A percentile compares a stretch with the other conserved stretches of the same genome.
phyloP scores from a whole-genome alignment of 2,113 vertebrate genomes.

The Hyperoodon ampullatus region DNA sequence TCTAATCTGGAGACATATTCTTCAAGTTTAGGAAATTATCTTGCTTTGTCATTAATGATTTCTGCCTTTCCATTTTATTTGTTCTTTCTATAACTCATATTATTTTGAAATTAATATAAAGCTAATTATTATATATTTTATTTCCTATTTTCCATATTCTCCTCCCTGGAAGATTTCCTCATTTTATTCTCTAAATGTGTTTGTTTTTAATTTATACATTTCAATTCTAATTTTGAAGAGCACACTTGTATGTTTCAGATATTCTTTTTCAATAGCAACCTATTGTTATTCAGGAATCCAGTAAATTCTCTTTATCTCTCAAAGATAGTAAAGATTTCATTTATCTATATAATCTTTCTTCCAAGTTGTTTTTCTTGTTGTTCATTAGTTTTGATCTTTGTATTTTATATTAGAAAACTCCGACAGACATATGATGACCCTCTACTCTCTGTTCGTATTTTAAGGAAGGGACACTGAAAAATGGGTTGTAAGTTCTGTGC shows the following conservation, averaged over 20 bases:
- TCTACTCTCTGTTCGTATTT: not conserved
- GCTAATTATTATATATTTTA: not conserved
- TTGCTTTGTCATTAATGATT: not conserved
- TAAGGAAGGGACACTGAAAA: not conserved
- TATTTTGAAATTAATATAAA: not conserved
- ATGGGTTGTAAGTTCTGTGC: not conserved
- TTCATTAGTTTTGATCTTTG: not conserved
- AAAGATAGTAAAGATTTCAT: not conserved
- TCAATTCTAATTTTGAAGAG: not conserved
- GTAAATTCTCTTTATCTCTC: not conserved
- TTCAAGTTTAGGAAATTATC: not conserved
- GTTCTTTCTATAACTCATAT: not conserved
- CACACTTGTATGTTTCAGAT: not conserved
- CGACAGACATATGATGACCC: not conserved
- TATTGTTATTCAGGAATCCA: not conserved
- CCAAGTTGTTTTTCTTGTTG: not conserved
- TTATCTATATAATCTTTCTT: not conserved
- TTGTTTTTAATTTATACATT: not conserved
- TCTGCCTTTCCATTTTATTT: not conserved
- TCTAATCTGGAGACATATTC: not conserved
- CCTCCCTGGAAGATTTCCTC: not conserved
- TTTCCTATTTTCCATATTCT: not conserved
- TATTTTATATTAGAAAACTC: not conserved
- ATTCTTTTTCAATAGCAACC: not conserved
- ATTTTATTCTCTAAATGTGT: not conserved